Conservation (phyloP, 2,113 vertebrate genomes). For the Todiramphus saurophagus region DNA sequence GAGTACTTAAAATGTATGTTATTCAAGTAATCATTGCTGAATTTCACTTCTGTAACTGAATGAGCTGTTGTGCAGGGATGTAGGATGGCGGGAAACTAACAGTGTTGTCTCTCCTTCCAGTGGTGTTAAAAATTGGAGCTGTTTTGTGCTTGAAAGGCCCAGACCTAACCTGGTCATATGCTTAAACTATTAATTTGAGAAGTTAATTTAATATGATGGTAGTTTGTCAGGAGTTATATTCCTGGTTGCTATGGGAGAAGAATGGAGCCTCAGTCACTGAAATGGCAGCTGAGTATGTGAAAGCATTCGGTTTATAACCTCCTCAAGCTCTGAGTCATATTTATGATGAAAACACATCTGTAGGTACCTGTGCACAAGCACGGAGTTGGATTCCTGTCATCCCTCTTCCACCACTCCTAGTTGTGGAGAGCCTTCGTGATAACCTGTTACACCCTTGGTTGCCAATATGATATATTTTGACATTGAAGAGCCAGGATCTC, state of each 20-base stretch:
- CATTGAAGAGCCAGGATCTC: not conserved
- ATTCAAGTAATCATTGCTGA: not conserved
- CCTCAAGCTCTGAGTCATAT: not conserved
- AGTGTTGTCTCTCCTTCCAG: not conserved
- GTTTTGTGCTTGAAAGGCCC: not conserved
- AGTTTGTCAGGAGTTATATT: not conserved
- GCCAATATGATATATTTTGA: not conserved
- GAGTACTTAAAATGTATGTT: not conserved
- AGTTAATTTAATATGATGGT: not conserved
- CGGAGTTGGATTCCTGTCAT: rapidly evolving
- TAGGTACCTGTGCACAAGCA: not conserved
- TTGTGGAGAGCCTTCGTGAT: not conserved
- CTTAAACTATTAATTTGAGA: not conserved
- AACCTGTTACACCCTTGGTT: not conserved
- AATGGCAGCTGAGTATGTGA: not conserved
- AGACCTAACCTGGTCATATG: not conserved
- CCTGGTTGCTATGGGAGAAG: not conserved
- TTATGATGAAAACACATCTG: not conserved
- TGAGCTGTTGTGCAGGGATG: not conserved
- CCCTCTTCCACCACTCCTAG: not conserved
- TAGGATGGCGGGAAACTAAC: not conserved
- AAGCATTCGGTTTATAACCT: not conserved
- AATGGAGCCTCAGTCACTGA: not conserved
- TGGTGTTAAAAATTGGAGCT: not conserved
- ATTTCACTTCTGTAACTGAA: not conserved